Conservation (phyloP, 2,797 vertebrate genomes). For the Tympanoctomys barrerae region DNA sequence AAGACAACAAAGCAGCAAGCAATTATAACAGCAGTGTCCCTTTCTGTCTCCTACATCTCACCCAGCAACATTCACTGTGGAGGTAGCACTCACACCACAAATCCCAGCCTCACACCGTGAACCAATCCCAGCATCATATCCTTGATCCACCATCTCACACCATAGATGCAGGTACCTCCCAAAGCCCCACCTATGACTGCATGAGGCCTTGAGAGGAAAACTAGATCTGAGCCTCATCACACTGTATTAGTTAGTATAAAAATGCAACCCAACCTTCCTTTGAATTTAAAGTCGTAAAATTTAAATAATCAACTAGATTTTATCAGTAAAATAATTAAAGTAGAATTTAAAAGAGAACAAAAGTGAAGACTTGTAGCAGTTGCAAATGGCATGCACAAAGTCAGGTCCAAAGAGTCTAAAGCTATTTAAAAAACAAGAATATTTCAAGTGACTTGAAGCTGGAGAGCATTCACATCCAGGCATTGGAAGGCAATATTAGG, state of each 20-base stretch:
- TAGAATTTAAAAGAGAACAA: not conserved
- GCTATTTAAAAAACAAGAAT: not conserved
- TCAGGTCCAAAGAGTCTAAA: not conserved
- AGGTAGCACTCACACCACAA: not conserved
- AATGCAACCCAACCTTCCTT: not conserved
- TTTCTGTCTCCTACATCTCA: not conserved
- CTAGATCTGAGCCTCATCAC: not conserved
- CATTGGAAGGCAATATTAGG: not conserved
- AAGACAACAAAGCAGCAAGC: not conserved
- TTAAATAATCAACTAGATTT: not conserved
- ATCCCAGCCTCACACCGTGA: not conserved
- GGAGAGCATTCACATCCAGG: not conserved
- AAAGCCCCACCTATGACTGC: not conserved
- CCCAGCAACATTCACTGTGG: not conserved
- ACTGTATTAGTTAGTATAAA: not conserved
- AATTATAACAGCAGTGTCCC: not conserved
- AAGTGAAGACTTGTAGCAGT: not conserved
- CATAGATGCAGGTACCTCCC: not conserved
- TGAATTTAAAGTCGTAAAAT: not conserved
- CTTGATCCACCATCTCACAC: not conserved
- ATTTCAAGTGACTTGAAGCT: not conserved
- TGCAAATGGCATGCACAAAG: not conserved
- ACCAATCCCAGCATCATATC: not conserved
- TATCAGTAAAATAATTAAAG: not conserved
- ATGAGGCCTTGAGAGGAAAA: not conserved